Evolutionary conservation across 1,140 invertebrate genomes (phyloP).

Genomic region (Halotydeus destructor): DNA sequence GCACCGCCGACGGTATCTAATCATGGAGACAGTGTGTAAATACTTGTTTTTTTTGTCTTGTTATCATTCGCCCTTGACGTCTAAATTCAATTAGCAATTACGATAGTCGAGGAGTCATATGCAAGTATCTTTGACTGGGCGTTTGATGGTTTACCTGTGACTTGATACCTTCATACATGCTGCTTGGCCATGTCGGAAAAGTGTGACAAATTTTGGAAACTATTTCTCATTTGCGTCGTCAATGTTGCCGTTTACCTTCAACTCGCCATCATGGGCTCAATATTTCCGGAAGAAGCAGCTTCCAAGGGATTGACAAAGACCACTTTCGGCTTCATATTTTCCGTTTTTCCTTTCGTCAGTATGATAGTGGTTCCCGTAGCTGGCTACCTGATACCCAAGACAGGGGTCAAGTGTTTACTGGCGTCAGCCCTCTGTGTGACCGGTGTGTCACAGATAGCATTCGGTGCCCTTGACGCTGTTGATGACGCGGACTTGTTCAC

Average conservation of each 20-base stretch:
- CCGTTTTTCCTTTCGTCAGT: constrained; percentile 44
- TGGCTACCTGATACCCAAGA: constrained; percentile 40
- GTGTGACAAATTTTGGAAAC: constrained; percentile 15
- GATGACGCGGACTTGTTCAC: constrained; percentile 35
- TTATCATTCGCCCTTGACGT: too few relatives aligned
- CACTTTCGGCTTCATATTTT: constrained; percentile 44
- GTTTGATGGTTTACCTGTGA: too few relatives aligned
- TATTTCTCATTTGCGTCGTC: constrained; percentile 18
- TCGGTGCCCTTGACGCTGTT: constrained; percentile 35
- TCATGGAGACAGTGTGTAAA: too few relatives aligned
- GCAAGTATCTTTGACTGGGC: too few relatives aligned
- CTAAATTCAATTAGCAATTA: too few relatives aligned
- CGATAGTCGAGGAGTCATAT: too few relatives aligned
- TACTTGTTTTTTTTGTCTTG: too few relatives aligned
- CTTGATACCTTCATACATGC: too few relatives aligned
- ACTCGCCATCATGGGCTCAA: constrained; percentile 51
- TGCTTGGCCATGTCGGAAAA: too few relatives aligned
- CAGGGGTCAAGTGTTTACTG: constrained; percentile 37
- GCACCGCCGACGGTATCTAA: too few relatives aligned
- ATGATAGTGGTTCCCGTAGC: constrained; percentile 43
- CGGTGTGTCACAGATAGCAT: constrained; percentile 23
- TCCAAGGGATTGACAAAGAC: constrained; percentile 40
- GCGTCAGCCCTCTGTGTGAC: constrained; percentile 21
- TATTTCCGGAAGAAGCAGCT: constrained; percentile 43
- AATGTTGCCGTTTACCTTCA: constrained; percentile 47